A percentile compares a stretch with the other conserved stretches of the same genome.
Conservation (phyloP, 2,797 vertebrate genomes). For the Peromyscus nudipes region DNA sequence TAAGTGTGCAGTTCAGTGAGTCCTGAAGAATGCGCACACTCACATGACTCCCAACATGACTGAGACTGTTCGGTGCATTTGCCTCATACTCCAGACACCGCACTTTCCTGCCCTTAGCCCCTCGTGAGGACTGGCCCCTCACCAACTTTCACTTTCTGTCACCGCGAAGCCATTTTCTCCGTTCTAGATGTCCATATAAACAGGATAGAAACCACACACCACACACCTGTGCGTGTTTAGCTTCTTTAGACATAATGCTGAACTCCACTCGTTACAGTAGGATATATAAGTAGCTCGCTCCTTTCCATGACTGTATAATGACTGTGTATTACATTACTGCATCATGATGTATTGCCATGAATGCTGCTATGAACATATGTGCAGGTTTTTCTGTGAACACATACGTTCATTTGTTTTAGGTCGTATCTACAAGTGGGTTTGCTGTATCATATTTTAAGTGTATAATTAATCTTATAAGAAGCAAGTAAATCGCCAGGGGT, state of each 20-base stretch:
- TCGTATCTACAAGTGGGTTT: background rate
- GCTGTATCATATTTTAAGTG: background rate
- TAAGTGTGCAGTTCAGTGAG: background rate
- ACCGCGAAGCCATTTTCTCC: background rate
- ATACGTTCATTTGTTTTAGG: background rate
- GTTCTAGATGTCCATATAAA: constrained; percentile 5
- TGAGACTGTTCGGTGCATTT: background rate
- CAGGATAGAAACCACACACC: background rate
- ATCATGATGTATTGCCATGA: background rate
- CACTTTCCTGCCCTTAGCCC: background rate
- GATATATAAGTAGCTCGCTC: background rate
- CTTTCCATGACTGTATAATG: background rate
- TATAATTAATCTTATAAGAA: background rate
- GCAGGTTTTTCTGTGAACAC: background rate
- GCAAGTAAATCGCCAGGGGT: background rate
- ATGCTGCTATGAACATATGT: background rate
- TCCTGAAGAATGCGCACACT: background rate
- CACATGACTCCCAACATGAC: background rate
- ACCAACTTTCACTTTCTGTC: background rate
- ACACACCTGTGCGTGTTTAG: too few relatives aligned
- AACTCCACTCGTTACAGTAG: background rate
- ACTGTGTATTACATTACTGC: background rate
- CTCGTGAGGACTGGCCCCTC: background rate
- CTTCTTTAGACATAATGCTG: background rate
- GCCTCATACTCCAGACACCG: background rate